Conservation (phyloP, 2,797 vertebrate species). For the Linurgus olivaceus region DNA sequence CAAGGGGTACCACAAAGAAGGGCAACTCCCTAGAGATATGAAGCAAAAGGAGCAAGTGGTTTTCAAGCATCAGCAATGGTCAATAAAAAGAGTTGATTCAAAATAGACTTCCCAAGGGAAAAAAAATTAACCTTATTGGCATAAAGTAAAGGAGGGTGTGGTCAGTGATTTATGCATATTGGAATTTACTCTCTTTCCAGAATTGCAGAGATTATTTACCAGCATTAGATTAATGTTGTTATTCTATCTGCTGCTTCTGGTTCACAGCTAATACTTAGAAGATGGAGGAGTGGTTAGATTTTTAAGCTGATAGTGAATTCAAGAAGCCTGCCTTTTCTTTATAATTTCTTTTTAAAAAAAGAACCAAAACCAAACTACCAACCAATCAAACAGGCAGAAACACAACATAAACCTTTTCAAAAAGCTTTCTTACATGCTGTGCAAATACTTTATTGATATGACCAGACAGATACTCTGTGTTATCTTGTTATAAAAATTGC, state of each 20-base stretch:
- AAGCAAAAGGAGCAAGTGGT: neutral
- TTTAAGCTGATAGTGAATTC: neutral
- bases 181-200: neutral
- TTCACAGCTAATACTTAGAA: neutral
- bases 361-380: neutral
- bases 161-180: neutral
- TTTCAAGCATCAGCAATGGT: neutral
- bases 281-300: accelerated
- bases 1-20: neutral
- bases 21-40: neutral
- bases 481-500: neutral
- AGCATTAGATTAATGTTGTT: accelerated
- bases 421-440: neutral
- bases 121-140: neutral
- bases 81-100: neutral
- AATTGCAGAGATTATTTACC: neutral
- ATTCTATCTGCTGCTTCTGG: neutral
- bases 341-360: neutral
- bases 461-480: neutral
- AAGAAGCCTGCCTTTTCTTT: neutral
- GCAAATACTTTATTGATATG: neutral
- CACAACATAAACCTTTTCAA: accelerated
- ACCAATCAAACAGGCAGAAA: neutral
- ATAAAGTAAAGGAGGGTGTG: neutral
- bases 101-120: neutral